A percentile compares a stretch with the other conserved stretches of the same genome.
phyloP scores from a whole-genome alignment of 2,113 vertebrate genomes.

The Ailuropoda melanoleuca region DNA sequence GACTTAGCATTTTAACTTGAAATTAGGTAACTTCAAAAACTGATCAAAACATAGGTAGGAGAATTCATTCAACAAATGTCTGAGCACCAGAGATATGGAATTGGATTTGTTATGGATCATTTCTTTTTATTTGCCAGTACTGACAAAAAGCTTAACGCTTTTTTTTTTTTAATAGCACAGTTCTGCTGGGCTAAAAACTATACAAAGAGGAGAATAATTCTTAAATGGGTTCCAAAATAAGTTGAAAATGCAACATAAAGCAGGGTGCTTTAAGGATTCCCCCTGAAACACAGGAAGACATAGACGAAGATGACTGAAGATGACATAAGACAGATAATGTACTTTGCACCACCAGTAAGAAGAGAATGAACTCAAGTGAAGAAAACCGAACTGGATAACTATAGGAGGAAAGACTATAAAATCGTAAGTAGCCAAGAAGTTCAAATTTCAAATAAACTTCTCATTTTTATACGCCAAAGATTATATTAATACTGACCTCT shows the following conservation, averaged over 20 bases:
- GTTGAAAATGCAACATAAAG: background rate
- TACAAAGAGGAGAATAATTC: background rate
- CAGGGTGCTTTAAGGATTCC: background rate
- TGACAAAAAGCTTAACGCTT: background rate
- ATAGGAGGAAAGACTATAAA: background rate
- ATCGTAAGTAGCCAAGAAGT: background rate
- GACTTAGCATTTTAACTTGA: background rate
- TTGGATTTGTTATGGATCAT: background rate
- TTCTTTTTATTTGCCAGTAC: background rate
- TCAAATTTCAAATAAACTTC: background rate
- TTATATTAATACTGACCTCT: background rate
- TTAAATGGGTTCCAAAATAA: background rate
- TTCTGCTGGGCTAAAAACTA: background rate
- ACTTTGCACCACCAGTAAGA: background rate
- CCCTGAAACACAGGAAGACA: background rate
- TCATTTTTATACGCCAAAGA: background rate
- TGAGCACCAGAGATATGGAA: background rate
- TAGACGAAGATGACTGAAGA: background rate
- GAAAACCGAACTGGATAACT: background rate
- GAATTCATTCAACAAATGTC: background rate
- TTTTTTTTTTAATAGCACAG: background rate
- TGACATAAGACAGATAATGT: background rate
- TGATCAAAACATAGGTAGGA: background rate
- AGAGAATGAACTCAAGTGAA: constrained; percentile 5
- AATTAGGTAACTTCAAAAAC: background rate